Conservation (phyloP, 2,888 invertebrate species). For the Mesochorus sp. region DNA sequence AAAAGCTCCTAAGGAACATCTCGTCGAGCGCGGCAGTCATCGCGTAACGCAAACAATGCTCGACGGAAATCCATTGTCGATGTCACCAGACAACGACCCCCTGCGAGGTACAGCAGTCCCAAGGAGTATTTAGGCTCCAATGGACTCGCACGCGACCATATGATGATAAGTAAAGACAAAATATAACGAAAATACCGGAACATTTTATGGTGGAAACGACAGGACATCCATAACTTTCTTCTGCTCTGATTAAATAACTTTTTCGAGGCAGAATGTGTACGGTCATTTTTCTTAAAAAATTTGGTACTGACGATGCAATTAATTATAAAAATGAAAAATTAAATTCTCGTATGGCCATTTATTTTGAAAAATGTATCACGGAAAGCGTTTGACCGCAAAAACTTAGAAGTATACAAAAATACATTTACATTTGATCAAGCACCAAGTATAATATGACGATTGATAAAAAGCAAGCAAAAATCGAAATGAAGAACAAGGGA, state of each 20-base stretch:
- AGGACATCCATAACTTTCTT: too few species aligned
- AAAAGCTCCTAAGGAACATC: conserved; percentile 34
- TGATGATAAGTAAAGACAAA: conserved; percentile 23
- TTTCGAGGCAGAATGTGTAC: too few species aligned
- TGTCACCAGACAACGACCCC: conserved; percentile 54
- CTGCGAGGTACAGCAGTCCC: conserved; percentile 31
- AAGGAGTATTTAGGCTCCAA: conserved; percentile 33
- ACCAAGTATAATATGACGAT: neutral
- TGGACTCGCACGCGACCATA: neutral
- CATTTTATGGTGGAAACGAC: too few species aligned
- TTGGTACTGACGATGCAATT: too few species aligned
- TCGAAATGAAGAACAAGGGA: conserved; percentile 3
- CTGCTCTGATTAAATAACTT: too few species aligned
- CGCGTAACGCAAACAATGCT: conserved; percentile 69
- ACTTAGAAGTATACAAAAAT: too few species aligned
- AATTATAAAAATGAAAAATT: too few species aligned
- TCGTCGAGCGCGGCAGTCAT: conserved; percentile 52
- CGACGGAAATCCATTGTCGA: conserved; percentile 69
- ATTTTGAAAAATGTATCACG: too few species aligned
- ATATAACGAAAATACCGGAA: neutral
- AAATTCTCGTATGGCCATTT: too few species aligned
- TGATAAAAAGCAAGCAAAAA: neutral
- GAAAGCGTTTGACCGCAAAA: too few species aligned
- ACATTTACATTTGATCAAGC: too few species aligned
- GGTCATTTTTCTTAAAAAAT: too few species aligned